These are phyloP conservation scores for Orthonevra nobilis DNA, from an alignment of 2,888 invertebrate species.

Conservation along the genomic window DNA sequence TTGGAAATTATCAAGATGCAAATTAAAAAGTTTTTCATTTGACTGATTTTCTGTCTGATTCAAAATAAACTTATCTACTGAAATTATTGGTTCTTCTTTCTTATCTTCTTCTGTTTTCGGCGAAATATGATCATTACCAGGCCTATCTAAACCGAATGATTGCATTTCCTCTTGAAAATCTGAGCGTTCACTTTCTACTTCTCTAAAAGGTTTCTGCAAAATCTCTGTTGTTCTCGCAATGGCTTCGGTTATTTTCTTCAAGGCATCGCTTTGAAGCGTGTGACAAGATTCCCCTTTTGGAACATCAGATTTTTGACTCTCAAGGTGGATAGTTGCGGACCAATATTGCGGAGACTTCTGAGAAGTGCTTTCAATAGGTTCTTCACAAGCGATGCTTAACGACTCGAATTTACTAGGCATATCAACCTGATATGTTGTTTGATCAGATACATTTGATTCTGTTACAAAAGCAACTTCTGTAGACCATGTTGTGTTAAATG, in stretches of 20 bases:
- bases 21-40: constrained; percentile 26
- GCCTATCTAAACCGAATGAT: constrained; percentile 39
- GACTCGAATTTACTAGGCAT: not conserved
- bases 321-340: constrained; percentile 41
- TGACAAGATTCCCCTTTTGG: too few relatives aligned
- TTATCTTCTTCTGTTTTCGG: constrained; percentile 54
- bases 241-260: constrained; percentile 70
- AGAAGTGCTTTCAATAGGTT: too few relatives aligned
- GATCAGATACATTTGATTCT: constrained; percentile 27
- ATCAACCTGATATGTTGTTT: too few relatives aligned
- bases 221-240: constrained; percentile 68
- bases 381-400: too few relatives aligned
- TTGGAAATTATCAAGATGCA: constrained; percentile 37
- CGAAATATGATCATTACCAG: constrained; percentile 66
- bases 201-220: constrained; percentile 58
- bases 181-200: not conserved
- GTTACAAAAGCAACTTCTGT: constrained; percentile 39
- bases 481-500: too few relatives aligned
- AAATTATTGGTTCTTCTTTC: not conserved
- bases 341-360: constrained; percentile 36
- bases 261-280: constrained; percentile 50
- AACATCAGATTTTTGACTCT: not conserved
- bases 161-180: too few relatives aligned
- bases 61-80: too few relatives aligned
- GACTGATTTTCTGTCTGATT: not conserved